phyloP scores from a whole-genome alignment of 2,113 vertebrate genomes.

The Grus americana region DNA sequence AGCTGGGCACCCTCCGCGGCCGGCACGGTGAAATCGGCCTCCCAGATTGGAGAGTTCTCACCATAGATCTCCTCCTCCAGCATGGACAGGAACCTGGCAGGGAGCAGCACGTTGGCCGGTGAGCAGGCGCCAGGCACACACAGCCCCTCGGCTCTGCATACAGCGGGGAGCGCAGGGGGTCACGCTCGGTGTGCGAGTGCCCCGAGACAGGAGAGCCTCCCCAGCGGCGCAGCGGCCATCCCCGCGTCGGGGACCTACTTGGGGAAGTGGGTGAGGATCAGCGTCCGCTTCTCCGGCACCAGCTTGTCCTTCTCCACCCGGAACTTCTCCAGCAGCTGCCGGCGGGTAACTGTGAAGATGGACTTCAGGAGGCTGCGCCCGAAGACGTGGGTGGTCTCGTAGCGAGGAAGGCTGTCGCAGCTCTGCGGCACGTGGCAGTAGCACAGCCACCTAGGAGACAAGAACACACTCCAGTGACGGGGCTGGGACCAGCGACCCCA shows the following conservation, averaged over 20 bases:
- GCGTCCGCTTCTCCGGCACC: slow-evolving; percentile 94
- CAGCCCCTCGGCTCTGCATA: not conserved
- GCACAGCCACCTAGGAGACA: slow-evolving; percentile 87
- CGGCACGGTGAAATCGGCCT: slow-evolving; percentile 93
- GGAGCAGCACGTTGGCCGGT: rapidly evolving
- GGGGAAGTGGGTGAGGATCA: slow-evolving; percentile 98
- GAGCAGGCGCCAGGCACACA: not conserved
- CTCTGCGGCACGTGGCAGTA: slow-evolving; percentile 98
- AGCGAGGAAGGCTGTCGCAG: slow-evolving; percentile 95
- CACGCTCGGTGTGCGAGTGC: rapidly evolving
- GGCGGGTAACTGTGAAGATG: slow-evolving; percentile 95
- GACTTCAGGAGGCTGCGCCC: slow-evolving; percentile 95
- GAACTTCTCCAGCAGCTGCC: slow-evolving; percentile 97
- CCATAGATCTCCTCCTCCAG: slow-evolving; percentile 98
- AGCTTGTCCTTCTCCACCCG: slow-evolving; percentile 98
- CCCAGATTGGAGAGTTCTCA: slow-evolving; percentile 97
- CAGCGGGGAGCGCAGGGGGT: too few species aligned
- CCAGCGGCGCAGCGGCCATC: not conserved
- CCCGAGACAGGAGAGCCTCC: not conserved
- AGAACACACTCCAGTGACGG: rapidly evolving
- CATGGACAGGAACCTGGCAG: slow-evolving; percentile 96
- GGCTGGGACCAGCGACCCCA: not conserved
- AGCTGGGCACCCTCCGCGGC: slow-evolving; percentile 87
- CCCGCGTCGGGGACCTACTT: slow-evolving; percentile 77
- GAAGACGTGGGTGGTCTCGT: slow-evolving; percentile 96